Evolutionary conservation across 2,113 vertebrate genomes (phyloP).

Genomic region (Nyctereutes procyonoides): DNA sequence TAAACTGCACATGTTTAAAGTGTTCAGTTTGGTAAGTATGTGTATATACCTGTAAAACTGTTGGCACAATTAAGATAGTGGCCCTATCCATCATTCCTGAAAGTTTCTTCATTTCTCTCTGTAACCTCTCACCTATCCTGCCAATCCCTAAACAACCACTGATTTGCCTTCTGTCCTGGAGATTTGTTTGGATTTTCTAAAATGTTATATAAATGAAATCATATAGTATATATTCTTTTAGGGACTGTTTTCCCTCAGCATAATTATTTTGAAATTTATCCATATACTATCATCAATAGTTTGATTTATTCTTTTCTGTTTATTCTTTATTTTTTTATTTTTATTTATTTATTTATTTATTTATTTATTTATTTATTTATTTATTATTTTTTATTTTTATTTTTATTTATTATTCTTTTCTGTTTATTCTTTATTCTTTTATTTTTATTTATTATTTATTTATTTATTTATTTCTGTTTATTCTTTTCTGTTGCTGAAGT

Average conservation of each 20-base stretch:
- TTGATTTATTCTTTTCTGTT: conserved; percentile 6
- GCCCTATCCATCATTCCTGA: background rate
- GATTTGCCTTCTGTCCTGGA: background rate
- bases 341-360: too few relatives aligned
- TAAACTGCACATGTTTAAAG: conserved; percentile 5
- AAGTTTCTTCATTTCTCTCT: background rate
- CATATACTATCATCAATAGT: background rate
- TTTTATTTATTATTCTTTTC: too few relatives aligned
- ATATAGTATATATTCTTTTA: background rate
- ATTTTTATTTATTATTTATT: too few relatives aligned
- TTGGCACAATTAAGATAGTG: background rate
- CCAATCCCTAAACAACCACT: background rate
- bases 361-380: too few relatives aligned
- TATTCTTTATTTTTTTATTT: too few relatives aligned
- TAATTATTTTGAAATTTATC: conserved; percentile 46
- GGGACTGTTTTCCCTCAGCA: background rate
- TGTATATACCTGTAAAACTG: background rate
- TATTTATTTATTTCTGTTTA: too few relatives aligned
- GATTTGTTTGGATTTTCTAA: conserved; percentile 37
- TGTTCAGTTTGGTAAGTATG: background rate
- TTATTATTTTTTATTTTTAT: too few relatives aligned
- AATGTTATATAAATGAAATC: conserved; percentile 44
- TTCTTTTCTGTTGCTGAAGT: conserved; percentile 26
- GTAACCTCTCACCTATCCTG: background rate
- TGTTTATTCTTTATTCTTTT: too few relatives aligned